phyloP scores from a whole-genome alignment of 92 coral and sea anemone genomes.

The Palythoa heliodiscus region DNA sequence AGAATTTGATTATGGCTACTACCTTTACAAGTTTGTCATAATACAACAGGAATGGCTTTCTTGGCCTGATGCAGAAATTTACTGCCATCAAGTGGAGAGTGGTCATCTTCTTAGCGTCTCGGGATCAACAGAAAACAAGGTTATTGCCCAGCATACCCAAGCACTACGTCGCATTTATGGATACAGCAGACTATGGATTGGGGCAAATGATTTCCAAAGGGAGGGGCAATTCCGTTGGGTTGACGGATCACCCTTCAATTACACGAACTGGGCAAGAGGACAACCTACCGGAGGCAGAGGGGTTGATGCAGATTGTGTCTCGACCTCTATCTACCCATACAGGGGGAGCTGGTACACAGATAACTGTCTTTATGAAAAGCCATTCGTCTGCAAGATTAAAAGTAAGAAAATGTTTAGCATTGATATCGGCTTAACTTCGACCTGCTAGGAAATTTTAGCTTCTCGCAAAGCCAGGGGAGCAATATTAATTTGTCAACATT shows the following conservation, averaged over 20 bases:
- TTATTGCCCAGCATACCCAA: constrained; percentile 38
- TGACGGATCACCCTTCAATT: constrained; percentile 60
- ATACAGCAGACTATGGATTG: constrained; percentile 71
- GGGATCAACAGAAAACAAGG: constrained; percentile 35
- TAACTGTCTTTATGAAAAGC: constrained; percentile 62
- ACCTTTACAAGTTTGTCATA: constrained; percentile 69
- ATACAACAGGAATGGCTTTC: constrained; percentile 68
- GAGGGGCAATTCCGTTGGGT: constrained; percentile 65
- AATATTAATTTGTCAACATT: not conserved
- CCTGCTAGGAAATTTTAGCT: too few species aligned
- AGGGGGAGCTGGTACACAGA: constrained; percentile 68
- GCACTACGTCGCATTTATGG: constrained; percentile 61
- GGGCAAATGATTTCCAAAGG: constrained; percentile 62
- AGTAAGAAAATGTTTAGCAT: constrained; percentile 38
- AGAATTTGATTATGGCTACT: constrained; percentile 14
- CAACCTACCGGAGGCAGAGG: constrained; percentile 56
- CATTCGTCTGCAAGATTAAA: constrained; percentile 74
- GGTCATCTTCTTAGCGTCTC: constrained; percentile 67
- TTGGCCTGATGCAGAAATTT: constrained; percentile 83
- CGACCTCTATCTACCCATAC: constrained; percentile 51
- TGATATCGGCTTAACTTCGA: too few species aligned
- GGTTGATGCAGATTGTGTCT: constrained; percentile 68
- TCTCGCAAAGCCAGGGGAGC: too few species aligned
- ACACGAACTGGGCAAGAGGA: constrained; percentile 68
- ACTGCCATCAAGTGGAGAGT: constrained; percentile 74